Conservation (phyloP, 2,888 invertebrate genomes). For the Rhodophaea formosa region DNA sequence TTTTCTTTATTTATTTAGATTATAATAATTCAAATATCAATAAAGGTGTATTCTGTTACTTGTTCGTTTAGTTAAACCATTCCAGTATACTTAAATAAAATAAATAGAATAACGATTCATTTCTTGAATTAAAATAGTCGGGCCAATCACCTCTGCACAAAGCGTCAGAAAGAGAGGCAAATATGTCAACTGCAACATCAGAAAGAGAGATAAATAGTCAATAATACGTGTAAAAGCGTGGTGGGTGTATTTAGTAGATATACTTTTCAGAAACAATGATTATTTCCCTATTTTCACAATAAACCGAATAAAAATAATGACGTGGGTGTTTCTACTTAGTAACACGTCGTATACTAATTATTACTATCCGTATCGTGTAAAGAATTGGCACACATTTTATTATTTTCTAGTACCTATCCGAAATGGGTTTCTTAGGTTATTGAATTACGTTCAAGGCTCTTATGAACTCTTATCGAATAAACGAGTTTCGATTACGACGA, state of each 20-base stretch:
- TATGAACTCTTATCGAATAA: too few relatives aligned
- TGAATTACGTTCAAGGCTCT: too few relatives aligned
- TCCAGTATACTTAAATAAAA: not conserved
- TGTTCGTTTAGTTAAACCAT: not conserved
- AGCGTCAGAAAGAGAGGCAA: constrained; percentile 54
- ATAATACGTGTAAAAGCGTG: constrained; percentile 18
- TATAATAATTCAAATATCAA: not conserved
- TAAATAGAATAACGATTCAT: not conserved
- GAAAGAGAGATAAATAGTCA: constrained; percentile 35
- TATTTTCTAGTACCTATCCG: too few relatives aligned
- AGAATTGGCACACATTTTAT: too few relatives aligned
- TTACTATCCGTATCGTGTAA: too few relatives aligned
- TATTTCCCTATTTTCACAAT: not conserved
- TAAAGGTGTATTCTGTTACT: not conserved
- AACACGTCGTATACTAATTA: too few relatives aligned
- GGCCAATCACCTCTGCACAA: constrained; percentile 65
- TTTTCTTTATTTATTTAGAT: not conserved
- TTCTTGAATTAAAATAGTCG: constrained; percentile 17
- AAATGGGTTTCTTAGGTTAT: too few relatives aligned
- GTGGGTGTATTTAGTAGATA: not conserved
- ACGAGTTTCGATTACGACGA: too few relatives aligned
- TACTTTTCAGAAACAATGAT: not conserved
- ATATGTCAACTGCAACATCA: constrained; percentile 30
- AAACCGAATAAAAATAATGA: not conserved
- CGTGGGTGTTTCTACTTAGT: not conserved